Evolutionary conservation across 1,140 invertebrate genomes (phyloP).

Genomic region (Drosophila santomea): DNA sequence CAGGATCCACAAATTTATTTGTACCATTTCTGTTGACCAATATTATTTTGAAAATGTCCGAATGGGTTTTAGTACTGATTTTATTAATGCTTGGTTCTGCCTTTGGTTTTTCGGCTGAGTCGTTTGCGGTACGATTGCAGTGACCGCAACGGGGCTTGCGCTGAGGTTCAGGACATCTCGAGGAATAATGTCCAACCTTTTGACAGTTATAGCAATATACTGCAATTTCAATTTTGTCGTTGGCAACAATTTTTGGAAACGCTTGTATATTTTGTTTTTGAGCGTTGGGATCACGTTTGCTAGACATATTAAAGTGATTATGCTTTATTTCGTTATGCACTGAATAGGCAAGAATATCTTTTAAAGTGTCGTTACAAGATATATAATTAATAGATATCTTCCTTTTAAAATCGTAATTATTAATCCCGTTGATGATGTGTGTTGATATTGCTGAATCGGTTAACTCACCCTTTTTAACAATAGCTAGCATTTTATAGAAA

Average conservation of each 20-base stretch:
- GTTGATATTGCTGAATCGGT: neutral
- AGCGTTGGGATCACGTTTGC: neutral
- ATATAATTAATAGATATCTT: neutral
- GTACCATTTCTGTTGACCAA: neutral
- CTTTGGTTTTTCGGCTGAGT: neutral
- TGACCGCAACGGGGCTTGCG: neutral
- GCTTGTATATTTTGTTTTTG: neutral
- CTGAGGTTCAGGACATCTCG: too few species aligned
- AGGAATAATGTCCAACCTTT: too few species aligned
- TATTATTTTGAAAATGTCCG: neutral
- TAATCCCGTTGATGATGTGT: neutral
- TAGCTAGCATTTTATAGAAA: too few species aligned
- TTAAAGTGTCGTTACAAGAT: neutral
- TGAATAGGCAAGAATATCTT: too few species aligned
- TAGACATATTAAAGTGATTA: too few species aligned
- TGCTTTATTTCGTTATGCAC: too few species aligned
- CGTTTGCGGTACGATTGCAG: neutral
- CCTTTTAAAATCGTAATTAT: neutral
- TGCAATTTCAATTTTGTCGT: too few species aligned
- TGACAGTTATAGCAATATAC: too few species aligned
- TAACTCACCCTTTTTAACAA: too few species aligned
- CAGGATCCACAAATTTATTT: neutral
- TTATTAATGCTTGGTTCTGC: neutral
- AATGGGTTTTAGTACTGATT: neutral
- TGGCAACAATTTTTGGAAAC: too few species aligned